Conservation (phyloP, 2,797 vertebrate genomes). For the Nannoperca australis region DNA sequence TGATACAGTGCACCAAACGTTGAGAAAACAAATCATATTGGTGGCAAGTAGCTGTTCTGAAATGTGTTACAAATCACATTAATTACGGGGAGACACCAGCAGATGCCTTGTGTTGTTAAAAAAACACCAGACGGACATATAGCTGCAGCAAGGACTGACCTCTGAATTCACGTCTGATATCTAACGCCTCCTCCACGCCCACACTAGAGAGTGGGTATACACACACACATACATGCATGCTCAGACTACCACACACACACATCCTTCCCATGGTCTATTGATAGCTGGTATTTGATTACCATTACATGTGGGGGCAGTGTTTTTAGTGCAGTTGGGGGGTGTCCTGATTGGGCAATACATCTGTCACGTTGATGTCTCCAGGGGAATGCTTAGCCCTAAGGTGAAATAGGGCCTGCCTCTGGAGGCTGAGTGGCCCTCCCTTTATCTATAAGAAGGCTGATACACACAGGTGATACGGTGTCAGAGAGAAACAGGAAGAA, state of each 20-base stretch:
- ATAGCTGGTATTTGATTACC: conserved; percentile 73
- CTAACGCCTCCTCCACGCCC: conserved; percentile 26
- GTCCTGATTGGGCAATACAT: conserved; percentile 69
- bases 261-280: conserved; percentile 22
- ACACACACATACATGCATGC: neutral
- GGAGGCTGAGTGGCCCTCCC: conserved; percentile 36
- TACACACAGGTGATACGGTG: conserved; percentile 51
- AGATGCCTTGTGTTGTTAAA: neutral
- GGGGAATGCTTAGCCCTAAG: conserved; percentile 62
- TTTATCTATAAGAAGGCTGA: conserved; percentile 34
- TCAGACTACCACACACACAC: conserved; percentile 1
- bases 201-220: conserved; percentile 63
- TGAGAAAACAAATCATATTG: neutral
- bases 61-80: conserved; percentile 23
- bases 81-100: neutral
- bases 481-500: conserved; percentile 12
- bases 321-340: conserved; percentile 55
- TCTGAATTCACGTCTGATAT: conserved; percentile 61
- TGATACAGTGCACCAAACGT: neutral
- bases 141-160: conserved; percentile 57
- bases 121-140: conserved; percentile 15
- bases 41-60: neutral
- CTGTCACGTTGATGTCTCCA: conserved; percentile 63
- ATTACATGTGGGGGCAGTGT: conserved; percentile 47
- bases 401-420: conserved; percentile 49